Conservation (phyloP, 2,888 invertebrate genomes). For the Steromphala cineraria region DNA sequence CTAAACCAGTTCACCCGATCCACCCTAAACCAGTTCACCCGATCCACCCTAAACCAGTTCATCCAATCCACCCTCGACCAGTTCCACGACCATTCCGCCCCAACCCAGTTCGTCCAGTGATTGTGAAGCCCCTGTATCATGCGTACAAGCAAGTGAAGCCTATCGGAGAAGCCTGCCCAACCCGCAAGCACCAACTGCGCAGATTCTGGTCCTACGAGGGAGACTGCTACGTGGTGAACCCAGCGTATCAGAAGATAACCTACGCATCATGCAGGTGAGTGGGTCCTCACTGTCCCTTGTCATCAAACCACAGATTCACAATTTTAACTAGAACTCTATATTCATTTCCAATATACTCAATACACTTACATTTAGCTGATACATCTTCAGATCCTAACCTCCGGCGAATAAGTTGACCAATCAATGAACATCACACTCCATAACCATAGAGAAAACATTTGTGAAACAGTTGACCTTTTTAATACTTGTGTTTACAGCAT, state of each 20-base stretch:
- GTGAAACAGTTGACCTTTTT: no score
- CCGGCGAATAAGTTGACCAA: no score
- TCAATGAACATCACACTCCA: no score
- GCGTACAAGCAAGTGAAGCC: not conserved
- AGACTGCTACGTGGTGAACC: slow-evolving; percentile 1
- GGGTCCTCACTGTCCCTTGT: no score
- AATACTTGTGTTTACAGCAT: no score
- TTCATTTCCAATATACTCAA: no score
- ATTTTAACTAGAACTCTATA: no score
- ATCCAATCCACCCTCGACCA: not conserved
- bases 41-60: not conserved
- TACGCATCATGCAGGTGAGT: slow-evolving; percentile 1
- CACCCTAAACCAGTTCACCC: not conserved
- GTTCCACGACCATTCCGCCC: not conserved
- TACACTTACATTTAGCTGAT: no score
- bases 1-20: not conserved
- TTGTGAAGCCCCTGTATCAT: not conserved
- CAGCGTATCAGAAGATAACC: not conserved
- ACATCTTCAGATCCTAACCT: no score
- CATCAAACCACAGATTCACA: no score
- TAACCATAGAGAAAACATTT: no score
- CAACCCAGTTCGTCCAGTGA: not conserved
- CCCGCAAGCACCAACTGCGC: not conserved
- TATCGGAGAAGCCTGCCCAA: not conserved
- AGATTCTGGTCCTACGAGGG: not conserved